These are phyloP conservation scores for Micronycteris hirsuta DNA, from an alignment of 2,113 vertebrate species.

Conservation along the genomic window DNA sequence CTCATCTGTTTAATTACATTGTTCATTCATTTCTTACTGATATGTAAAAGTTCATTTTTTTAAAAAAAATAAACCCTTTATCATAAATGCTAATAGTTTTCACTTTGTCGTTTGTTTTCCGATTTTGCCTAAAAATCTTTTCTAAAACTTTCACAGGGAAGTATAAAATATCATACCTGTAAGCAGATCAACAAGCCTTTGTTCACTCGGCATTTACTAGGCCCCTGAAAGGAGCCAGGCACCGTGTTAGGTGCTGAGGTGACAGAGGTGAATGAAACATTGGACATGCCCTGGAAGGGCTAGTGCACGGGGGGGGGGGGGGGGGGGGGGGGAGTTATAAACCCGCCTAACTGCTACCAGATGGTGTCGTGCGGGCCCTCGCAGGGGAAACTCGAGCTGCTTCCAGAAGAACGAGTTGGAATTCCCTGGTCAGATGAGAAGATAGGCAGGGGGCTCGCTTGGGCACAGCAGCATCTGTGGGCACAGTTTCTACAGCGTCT, in stretches of 20 bases:
- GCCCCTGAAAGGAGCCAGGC: background rate
- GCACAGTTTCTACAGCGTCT: background rate
- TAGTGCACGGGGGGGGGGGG: background rate
- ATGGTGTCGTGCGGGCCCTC: background rate
- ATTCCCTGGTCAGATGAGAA: background rate
- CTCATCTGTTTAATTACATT: background rate
- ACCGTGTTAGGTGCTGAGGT: background rate
- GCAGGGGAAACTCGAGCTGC: conserved; percentile 10
- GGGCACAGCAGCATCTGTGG: background rate
- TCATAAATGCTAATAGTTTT: background rate
- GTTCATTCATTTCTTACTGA: background rate
- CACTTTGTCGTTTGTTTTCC: background rate
- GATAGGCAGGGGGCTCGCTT: background rate
- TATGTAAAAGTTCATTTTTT: background rate
- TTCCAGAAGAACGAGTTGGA: conserved; percentile 4
- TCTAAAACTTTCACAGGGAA: background rate
- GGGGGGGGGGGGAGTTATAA: background rate
- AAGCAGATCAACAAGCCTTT: background rate
- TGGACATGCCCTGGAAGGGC: background rate
- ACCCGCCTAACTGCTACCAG: background rate
- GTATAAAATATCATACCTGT: background rate
- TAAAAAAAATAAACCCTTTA: background rate
- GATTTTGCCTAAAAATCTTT: background rate
- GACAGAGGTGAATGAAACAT: background rate
- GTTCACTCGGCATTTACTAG: background rate